A percentile compares a stretch with the other conserved stretches of the same genome.
These are phyloP conservation scores for Corythornis cristatus DNA, from an alignment of 2,113 vertebrate species.

Conservation along the genomic window DNA sequence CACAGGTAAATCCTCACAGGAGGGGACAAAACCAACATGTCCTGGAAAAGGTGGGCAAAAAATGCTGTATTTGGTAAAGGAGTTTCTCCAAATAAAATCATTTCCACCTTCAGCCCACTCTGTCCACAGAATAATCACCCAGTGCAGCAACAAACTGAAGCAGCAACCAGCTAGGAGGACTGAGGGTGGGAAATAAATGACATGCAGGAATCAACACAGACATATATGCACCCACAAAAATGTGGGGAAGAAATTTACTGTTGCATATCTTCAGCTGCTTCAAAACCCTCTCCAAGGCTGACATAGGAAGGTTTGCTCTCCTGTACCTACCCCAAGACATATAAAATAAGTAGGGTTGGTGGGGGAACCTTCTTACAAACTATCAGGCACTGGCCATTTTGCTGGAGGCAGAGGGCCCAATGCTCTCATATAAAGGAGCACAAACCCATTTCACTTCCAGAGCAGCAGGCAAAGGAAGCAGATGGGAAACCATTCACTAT, in stretches of 20 bases:
- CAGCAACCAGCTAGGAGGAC: neutral
- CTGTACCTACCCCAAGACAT: neutral
- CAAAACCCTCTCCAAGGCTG: neutral
- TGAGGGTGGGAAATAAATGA: neutral
- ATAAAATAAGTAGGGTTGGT: neutral
- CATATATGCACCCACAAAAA: accelerated
- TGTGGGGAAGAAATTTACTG: neutral
- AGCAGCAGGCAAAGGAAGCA: neutral
- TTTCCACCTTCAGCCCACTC: neutral
- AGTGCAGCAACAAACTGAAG: neutral
- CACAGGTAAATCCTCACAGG: neutral
- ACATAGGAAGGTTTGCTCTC: neutral
- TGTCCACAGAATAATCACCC: neutral
- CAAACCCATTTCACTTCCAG: neutral
- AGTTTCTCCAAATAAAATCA: neutral
- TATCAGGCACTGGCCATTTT: neutral
- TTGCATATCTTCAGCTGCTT: neutral
- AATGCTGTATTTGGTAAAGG: neutral
- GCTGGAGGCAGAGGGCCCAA: neutral
- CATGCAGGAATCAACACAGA: neutral
- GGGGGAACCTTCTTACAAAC: neutral
- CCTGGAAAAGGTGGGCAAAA: neutral
- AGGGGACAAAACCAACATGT: neutral
- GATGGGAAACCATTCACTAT: neutral
- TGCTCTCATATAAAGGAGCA: neutral